Evolutionary conservation across 1,140 invertebrate genomes (phyloP).

Genomic region (Formica selysi): DNA sequence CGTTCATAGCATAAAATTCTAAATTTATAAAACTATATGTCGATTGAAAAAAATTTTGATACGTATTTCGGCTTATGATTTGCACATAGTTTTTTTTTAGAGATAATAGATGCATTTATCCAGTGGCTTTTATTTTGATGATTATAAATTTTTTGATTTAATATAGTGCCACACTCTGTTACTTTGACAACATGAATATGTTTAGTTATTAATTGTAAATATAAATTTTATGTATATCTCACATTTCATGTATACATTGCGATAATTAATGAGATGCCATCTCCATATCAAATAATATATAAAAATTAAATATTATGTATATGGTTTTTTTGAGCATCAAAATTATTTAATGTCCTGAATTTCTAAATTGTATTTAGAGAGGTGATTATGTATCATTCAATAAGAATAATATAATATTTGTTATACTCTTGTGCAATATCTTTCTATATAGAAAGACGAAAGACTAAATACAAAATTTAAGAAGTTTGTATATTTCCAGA

Average conservation of each 20-base stretch:
- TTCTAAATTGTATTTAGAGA: neutral
- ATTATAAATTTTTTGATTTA: conserved; percentile 45
- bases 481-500: neutral
- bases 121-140: conserved; percentile 20
- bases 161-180: conserved; percentile 30
- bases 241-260: conserved; percentile 13
- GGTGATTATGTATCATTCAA: conserved; percentile 17
- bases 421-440: conserved; percentile 38
- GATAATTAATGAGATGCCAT: conserved; percentile 4
- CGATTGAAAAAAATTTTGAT: conserved; percentile 24
- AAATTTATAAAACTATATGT: neutral
- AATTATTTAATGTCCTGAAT: conserved; percentile 27
- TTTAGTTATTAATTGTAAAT: conserved; percentile 41
- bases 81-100: neutral
- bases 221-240: conserved; percentile 33
- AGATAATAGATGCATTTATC: conserved; percentile 58
- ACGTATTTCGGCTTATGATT: neutral
- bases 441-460: neutral
- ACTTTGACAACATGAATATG: conserved; percentile 13
- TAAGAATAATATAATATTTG: conserved; percentile 29
- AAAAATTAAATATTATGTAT: neutral
- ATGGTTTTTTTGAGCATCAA: neutral
- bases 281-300: neutral
- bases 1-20: conserved; percentile 31
- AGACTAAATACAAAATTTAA: conserved; percentile 28